Evolutionary conservation across 2,888 invertebrate species (phyloP), one percentile per base, ranked within the genome.

Genomic region (Netelia inedita): DNA sequence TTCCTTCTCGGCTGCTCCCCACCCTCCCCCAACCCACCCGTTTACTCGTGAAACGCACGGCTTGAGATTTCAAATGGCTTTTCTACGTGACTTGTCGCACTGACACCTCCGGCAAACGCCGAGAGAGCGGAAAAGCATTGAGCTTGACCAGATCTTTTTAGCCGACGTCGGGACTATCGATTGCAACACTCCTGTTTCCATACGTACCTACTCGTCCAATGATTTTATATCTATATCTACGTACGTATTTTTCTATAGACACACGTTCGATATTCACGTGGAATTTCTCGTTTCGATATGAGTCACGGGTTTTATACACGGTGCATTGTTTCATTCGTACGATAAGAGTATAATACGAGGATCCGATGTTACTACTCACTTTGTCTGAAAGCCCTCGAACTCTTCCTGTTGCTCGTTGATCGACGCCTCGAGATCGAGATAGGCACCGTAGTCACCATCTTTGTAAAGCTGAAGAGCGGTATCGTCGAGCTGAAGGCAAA

Each of bases 401-500:
- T 99, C 99, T 93, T 99, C 99, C 88, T 98, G 97, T 94, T 99
- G 99, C 94, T 99, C 99, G 90, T 97, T 97, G 91, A 99, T 96
- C 83, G 99, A 98, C 78, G 98, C 97, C 94, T 99, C 99, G 94
- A 99, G 95, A 94, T 99, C 99, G 94, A 99, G 95, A 94, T 99
- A 99, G 79, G 98, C 97, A 74, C 99, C 98, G 94, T 98, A 98
- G 94, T 99, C 99, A 84, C 98, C 98, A 94, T 98, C 98, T 94
- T 97, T 98, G 95, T 99, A 99, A 87, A 99, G 96, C 95, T 99
- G 99, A 87, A 99, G 96, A 41, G 99, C 98, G 85, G 98, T 98
- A 95, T 99, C 99, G 94, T 99, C 99, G 94, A 99, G 95, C 99
- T 99, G 96, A 43, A 96, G 96, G 53, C 72, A 23, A 79, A 71